Percentiles rank a stretch among this genome's conserved stretches.
Conservation (phyloP, 1,140 invertebrate genomes). For the Panagrolaimus sp. region DNA sequence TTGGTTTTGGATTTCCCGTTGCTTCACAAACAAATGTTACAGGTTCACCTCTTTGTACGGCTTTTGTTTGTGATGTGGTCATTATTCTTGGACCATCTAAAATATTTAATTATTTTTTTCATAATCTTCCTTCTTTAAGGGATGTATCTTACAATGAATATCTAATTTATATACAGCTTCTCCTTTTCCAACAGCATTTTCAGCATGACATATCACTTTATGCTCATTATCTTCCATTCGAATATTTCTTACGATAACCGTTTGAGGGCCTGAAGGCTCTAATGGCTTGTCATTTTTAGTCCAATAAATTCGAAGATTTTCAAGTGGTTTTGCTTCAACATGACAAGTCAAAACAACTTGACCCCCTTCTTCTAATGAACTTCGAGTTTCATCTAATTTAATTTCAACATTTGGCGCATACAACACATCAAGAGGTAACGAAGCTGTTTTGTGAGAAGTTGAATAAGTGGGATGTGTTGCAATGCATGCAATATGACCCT, state of each 20-base stretch:
- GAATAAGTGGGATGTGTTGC: slow-evolving; percentile 24
- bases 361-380: slow-evolving; percentile 20
- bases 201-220: slow-evolving; percentile 22
- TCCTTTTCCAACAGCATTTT: slow-evolving; percentile 23
- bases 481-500: slow-evolving; percentile 19
- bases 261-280: slow-evolving; percentile 13
- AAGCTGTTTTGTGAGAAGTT: not conserved
- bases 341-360: slow-evolving; percentile 23
- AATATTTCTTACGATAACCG: slow-evolving; percentile 18
- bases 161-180: slow-evolving; percentile 19
- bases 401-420: slow-evolving; percentile 26
- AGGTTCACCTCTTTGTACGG: slow-evolving; percentile 46
- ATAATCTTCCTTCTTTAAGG: not conserved
- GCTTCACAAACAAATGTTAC: slow-evolving; percentile 51
- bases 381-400: slow-evolving; percentile 23
- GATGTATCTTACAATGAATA: slow-evolving; percentile 22
- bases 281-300: slow-evolving; percentile 20
- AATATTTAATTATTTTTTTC: slow-evolving; percentile 20
- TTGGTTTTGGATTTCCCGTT: slow-evolving; percentile 50
- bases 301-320: slow-evolving; percentile 21
- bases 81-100: slow-evolving; percentile 48
- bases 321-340: slow-evolving; percentile 22
- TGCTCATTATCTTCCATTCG: slow-evolving; percentile 29
- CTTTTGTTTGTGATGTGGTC: slow-evolving; percentile 49
- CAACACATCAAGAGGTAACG: slow-evolving; percentile 15